Evolutionary conservation across 2,113 vertebrate species (phyloP).

Genomic region (Empidonax alnorum): DNA sequence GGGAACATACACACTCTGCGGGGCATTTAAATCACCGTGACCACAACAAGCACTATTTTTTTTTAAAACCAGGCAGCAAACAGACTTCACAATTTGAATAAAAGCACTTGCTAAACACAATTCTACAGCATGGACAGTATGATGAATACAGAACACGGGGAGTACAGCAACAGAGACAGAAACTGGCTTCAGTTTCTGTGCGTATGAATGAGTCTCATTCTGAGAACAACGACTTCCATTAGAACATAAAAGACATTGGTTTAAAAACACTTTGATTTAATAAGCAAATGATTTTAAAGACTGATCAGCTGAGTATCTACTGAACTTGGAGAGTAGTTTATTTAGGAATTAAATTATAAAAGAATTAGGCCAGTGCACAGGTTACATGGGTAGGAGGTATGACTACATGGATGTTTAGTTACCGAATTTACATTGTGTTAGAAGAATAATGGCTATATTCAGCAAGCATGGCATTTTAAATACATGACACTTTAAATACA

Average conservation of each 20-base stretch:
- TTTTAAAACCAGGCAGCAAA: slow-evolving; percentile 57
- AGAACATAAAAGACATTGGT: neutral
- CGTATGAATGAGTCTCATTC: slow-evolving; percentile 55
- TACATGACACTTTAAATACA: neutral
- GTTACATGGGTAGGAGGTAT: neutral
- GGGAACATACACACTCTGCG: neutral
- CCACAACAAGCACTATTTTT: slow-evolving; percentile 46
- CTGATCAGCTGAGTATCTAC: neutral
- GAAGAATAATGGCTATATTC: neutral
- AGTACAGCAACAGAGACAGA: slow-evolving; percentile 9
- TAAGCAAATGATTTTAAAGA: neutral
- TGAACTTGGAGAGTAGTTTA: neutral
- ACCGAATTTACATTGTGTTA: neutral
- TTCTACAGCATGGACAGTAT: slow-evolving; percentile 27
- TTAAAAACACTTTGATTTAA: neutral
- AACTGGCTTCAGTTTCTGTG: slow-evolving; percentile 3
- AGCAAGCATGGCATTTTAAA: neutral
- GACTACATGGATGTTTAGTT: neutral
- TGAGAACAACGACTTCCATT: slow-evolving; percentile 69
- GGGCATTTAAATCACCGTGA: slow-evolving; percentile 4
- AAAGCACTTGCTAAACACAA: slow-evolving; percentile 72
- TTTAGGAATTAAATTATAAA: neutral
- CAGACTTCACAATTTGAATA: slow-evolving; percentile 65
- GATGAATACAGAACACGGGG: neutral
- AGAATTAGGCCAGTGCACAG: neutral